Evolutionary conservation across 2,113 vertebrate genomes (phyloP), one percentile per base, ranked within the genome.

Genomic region (Strigops habroptila): DNA sequence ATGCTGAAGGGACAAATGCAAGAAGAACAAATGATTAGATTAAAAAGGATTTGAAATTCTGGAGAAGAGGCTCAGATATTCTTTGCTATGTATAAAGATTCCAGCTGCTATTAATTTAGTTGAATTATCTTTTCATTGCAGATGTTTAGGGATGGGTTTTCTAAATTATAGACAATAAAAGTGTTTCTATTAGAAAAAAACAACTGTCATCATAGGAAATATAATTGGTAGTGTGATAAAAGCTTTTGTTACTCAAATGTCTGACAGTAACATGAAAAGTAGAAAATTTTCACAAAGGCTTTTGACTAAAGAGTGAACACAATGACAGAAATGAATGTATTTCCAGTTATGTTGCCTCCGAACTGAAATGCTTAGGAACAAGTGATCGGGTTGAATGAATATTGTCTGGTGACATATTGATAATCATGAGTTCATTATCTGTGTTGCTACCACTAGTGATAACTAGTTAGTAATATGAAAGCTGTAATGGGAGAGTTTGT

Each of bases 31-130:
- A 63, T 30, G 35, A 49, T 82, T 82, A 93, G 64, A 86, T 39
- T 43, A 86, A 88, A 93, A 90, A 60, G 18, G 12, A 25, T 21
- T 52, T 94, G 46, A 90, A 88, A 90, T 86, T 86, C 55, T 95
- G 70, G 55, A 37, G 68, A 37, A 93, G 30, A 52, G 27, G 39
- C 55, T 93, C 67, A 80, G 16, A 90, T 80, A 65, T 59, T 82
- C 49, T 93, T 96, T 90, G 63, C 17, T 74, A 60, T 25, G 37
- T 22, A 74, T 90, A 78, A 78, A 51, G 64, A 82, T 75, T 91
- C 71, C 76, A 93, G 85, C 79, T 96, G 93, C 39, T 15, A 48
- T 89, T 93, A 83, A 91, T 93, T 95, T 83, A 48, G 48, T 59
- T 70, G 41, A 60, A 81, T 91, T 94, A 78, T 93, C 39, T 83